Evolutionary conservation across 2,113 vertebrate species (phyloP).

Genomic region (Carassius auratus): DNA sequence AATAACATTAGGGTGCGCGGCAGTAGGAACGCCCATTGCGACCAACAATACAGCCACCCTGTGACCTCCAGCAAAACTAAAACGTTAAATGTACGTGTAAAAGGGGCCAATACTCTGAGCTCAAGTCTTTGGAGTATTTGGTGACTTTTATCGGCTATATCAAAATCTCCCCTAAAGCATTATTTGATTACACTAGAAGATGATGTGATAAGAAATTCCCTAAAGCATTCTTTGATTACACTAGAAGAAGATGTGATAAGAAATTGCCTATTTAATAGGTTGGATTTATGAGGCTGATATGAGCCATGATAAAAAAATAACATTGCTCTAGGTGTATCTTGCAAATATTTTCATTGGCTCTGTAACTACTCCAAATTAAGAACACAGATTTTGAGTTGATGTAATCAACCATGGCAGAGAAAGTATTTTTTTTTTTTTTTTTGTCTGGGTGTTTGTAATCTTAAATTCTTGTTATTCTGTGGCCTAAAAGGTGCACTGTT

Average conservation of each 20-base stretch:
- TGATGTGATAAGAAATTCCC: background rate
- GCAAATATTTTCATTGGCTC: conserved; percentile 31
- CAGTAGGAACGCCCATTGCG: background rate
- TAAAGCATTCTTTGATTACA: background rate
- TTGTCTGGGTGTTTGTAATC: conserved; percentile 15
- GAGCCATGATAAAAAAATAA: conserved; percentile 7
- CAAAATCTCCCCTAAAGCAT: conserved; percentile 4
- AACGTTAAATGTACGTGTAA: too few species aligned
- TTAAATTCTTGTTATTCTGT: background rate
- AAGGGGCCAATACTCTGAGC: background rate
- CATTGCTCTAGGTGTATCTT: conserved; percentile 19
- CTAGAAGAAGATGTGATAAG: background rate
- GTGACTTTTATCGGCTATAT: background rate
- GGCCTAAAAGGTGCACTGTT: background rate
- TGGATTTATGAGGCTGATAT: conserved; percentile 14
- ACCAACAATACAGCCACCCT: background rate
- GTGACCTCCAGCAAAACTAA: background rate
- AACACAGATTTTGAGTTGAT: conserved; percentile 6
- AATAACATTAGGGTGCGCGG: background rate
- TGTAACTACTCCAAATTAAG: conserved; percentile 11
- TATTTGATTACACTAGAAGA: too few species aligned
- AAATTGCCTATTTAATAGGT: conserved; percentile 26
- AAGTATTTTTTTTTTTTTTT: background rate
- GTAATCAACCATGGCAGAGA: conserved; percentile 12
- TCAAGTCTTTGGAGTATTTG: conserved; percentile 40